phyloP scores from a whole-genome alignment of 2,797 vertebrate genomes.

The Sternotherus odoratus region DNA sequence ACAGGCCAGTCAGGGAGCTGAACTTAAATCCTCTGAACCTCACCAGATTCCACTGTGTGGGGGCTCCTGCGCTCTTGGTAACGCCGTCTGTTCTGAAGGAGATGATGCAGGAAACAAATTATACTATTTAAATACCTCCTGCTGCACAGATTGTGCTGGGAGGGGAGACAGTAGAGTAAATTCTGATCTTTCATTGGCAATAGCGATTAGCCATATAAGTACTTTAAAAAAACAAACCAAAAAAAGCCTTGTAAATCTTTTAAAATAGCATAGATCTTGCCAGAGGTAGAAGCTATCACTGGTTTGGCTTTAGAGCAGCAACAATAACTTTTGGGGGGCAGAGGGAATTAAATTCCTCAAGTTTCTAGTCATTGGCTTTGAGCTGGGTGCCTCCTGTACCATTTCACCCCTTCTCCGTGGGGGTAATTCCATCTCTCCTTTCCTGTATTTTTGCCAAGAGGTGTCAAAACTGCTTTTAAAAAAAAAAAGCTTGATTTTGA shows the following conservation, averaged over 20 bases:
- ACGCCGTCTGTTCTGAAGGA: neutral
- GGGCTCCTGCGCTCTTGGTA: neutral
- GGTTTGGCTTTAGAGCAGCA: constrained; percentile 42
- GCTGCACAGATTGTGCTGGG: neutral
- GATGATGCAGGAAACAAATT: neutral
- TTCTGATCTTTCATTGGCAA: constrained; percentile 35
- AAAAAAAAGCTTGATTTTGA: constrained; percentile 84
- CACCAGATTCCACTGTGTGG: neutral
- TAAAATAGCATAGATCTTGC: constrained; percentile 22
- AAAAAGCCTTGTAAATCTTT: constrained; percentile 13
- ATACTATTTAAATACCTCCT: neutral
- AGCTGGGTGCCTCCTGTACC: neutral
- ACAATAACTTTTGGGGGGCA: neutral
- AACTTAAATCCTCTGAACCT: neutral
- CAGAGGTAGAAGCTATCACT: constrained; percentile 15
- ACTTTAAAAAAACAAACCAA: neutral
- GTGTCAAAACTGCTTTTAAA: constrained; percentile 81
- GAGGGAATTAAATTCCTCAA: constrained; percentile 30
- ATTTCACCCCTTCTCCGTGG: constrained; percentile 8
- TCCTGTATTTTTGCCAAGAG: constrained; percentile 81
- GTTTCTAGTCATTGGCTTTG: neutral
- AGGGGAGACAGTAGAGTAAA: neutral
- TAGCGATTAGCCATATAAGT: neutral
- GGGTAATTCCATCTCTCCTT: constrained; percentile 63
- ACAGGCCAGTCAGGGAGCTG: neutral